phyloP scores from a whole-genome alignment of 2,888 invertebrate species.

The Stegophylla sp. region DNA sequence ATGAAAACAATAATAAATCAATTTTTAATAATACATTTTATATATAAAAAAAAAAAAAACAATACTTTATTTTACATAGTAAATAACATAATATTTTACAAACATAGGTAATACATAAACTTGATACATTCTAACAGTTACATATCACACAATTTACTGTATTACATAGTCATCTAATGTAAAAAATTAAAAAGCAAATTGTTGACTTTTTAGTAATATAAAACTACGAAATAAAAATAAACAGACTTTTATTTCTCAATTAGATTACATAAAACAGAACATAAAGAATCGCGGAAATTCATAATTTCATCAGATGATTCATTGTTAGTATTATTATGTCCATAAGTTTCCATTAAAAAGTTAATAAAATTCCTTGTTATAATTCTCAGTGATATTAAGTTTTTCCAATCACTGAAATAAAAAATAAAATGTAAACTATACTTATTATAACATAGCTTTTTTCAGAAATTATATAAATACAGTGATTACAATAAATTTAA shows the following conservation, averaged over 20 bases:
- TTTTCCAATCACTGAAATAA: slow-evolving; percentile 50
- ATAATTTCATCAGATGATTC: slow-evolving; percentile 27
- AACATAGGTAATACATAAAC: not conserved
- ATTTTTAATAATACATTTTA: too few relatives aligned
- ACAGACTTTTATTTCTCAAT: slow-evolving; percentile 33
- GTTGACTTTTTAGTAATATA: not conserved
- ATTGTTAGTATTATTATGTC: slow-evolving; percentile 23
- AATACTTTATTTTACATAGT: not conserved
- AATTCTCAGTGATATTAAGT: slow-evolving; percentile 9
- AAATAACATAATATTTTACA: not conserved
- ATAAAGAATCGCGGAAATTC: slow-evolving; percentile 40
- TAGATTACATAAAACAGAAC: slow-evolving; percentile 40
- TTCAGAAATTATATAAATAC: not conserved
- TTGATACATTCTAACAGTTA: too few relatives aligned
- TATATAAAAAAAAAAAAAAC: too few relatives aligned
- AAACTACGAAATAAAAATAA: not conserved
- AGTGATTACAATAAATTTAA: not conserved
- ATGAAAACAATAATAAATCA: too few relatives aligned
- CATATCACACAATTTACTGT: too few relatives aligned
- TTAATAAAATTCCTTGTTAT: slow-evolving; percentile 17
- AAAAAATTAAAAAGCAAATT: not conserved
- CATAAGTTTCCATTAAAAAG: slow-evolving; percentile 50
- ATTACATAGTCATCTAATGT: too few relatives aligned
- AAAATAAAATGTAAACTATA: not conserved
- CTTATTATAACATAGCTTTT: too few relatives aligned